Conservation (phyloP, 2,888 invertebrate genomes). For the Agonopterix heracliana region DNA sequence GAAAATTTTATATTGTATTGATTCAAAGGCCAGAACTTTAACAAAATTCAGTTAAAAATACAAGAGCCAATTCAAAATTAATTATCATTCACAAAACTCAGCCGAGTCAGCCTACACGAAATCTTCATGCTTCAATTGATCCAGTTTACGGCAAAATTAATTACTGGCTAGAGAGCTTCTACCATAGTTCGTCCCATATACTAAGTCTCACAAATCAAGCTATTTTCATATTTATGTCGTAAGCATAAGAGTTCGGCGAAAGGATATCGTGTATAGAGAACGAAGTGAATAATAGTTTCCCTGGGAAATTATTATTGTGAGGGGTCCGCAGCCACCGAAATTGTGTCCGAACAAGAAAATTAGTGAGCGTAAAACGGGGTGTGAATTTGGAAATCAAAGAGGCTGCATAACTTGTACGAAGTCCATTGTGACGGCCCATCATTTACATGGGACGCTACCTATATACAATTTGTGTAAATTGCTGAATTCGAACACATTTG, state of each 20-base stretch:
- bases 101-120: conserved; percentile 60
- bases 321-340: conserved; percentile 55
- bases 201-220: no score
- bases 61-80: conserved; percentile 53
- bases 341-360: conserved; percentile 76
- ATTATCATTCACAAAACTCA: conserved; percentile 61
- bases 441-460: conserved; percentile 67
- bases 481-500: conserved; percentile 25
- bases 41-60: conserved; percentile 38
- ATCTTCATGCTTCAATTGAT: conserved; percentile 74
- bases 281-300: conserved; percentile 57
- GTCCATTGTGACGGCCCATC: conserved; percentile 62
- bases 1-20: no score
- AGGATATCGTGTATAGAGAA: no score
- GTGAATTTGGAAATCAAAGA: conserved; percentile 73
- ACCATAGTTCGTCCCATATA: conserved; percentile 27
- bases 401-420: conserved; percentile 55
- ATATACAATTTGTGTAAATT: conserved; percentile 48
- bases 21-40: conserved; percentile 5
- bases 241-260: no score
- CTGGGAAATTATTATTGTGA: conserved; percentile 71
- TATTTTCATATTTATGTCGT: no score
- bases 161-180: conserved; percentile 72
- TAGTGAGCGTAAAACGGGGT: conserved; percentile 75
- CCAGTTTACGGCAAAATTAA: conserved; percentile 73